These are phyloP conservation scores for Lamellibrachia satsuma DNA, from an alignment of 2,888 invertebrate genomes.

Conservation along the genomic window DNA sequence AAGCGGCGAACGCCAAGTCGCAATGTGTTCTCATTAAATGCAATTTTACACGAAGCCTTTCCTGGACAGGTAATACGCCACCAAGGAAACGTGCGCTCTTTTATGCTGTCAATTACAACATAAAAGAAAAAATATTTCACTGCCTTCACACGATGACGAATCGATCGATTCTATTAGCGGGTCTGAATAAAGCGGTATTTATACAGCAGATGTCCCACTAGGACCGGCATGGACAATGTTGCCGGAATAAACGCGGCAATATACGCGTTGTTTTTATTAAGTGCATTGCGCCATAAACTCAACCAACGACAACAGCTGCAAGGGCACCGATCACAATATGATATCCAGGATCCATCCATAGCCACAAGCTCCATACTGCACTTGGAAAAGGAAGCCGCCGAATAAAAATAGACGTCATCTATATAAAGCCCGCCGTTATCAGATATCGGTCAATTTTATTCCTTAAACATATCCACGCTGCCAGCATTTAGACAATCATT, in stretches of 20 bases:
- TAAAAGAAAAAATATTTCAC: not conserved
- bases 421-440: no score
- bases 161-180: not conserved
- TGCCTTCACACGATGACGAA: not conserved
- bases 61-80: not conserved
- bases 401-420: no score
- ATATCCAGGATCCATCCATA: no score
- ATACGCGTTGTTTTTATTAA: not conserved
- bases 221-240: not conserved
- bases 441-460: no score
- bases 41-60: not conserved
- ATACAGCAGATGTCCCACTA: not conserved
- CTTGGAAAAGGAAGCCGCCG: no score
- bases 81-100: not conserved
- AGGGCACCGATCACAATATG: no score
- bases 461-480: no score
- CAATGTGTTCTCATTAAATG: not conserved
- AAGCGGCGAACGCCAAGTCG: not conserved
- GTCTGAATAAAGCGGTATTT: conserved; percentile 3
- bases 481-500: no score
- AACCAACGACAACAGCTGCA: not conserved
- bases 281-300: not conserved
- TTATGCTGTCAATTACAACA: not conserved
- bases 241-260: not conserved
- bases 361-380: no score